Percentiles rank a stretch among this genome's conserved stretches.
phyloP scores from a whole-genome alignment of 2,888 invertebrate genomes.

The Parnassius mnemosyne region DNA sequence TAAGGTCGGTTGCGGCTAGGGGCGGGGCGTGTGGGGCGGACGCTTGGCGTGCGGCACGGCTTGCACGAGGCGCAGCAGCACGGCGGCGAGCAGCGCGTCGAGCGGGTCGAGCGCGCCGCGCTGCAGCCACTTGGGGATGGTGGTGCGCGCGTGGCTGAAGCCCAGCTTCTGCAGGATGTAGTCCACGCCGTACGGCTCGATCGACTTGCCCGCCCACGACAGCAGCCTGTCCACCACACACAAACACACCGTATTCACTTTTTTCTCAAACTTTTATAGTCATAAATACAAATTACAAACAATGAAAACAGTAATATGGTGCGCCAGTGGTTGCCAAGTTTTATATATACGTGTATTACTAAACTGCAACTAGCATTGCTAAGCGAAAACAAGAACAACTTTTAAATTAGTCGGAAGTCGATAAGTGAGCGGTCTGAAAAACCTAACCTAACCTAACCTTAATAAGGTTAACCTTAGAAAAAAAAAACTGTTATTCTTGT shows the following conservation, averaged over 20 bases:
- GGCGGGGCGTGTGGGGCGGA: not conserved
- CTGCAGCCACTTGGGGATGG: constrained; percentile 99
- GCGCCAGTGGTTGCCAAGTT: too few species aligned
- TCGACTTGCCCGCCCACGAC: constrained; percentile 96
- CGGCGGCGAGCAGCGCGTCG: constrained; percentile 92
- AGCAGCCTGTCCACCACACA: constrained; percentile 74
- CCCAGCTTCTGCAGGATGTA: constrained; percentile 98
- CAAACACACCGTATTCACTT: not conserved
- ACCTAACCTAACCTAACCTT: too few species aligned
- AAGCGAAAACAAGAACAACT: too few species aligned
- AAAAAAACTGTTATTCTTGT: too few species aligned
- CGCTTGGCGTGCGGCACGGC: constrained; percentile 71
- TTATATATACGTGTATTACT: too few species aligned
- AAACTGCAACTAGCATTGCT: too few species aligned
- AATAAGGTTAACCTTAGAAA: too few species aligned
- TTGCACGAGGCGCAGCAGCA: constrained; percentile 86
- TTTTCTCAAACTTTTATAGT: too few species aligned
- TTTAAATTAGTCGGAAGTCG: too few species aligned
- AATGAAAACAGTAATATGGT: too few species aligned
- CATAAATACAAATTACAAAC: too few species aligned
- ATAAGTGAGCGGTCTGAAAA: too few species aligned
- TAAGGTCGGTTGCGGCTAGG: not conserved
- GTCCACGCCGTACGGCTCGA: constrained; percentile 99
- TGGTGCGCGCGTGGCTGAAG: constrained; percentile 97
- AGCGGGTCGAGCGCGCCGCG: constrained; percentile 98